Percentiles rank a stretch among this genome's conserved stretches.
Conservation (phyloP, 2,797 vertebrate species). For the Hippocampus kuda region DNA sequence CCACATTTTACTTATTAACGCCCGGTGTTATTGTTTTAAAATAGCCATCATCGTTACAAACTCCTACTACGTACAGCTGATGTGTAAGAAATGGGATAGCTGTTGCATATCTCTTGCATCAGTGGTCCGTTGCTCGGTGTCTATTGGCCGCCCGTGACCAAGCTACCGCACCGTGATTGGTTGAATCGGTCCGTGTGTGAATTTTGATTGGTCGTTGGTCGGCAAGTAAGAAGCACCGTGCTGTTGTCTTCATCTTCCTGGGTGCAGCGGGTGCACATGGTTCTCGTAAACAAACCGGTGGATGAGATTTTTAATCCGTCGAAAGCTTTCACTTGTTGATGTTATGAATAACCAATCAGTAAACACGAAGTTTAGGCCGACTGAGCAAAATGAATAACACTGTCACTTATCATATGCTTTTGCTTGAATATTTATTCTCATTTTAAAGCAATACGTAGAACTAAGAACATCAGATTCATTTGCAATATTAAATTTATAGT, state of each 20-base stretch:
- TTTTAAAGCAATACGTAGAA: not conserved
- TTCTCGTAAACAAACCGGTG: constrained; percentile 70
- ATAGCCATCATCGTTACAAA: not conserved
- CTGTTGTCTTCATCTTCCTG: constrained; percentile 36
- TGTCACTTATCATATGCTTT: not conserved
- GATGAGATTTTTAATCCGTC: constrained; percentile 15
- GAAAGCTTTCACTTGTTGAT: constrained; percentile 7
- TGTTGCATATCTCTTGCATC: constrained; percentile 77
- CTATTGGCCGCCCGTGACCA: constrained; percentile 53
- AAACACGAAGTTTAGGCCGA: too few species aligned
- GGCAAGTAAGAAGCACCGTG: constrained; percentile 45
- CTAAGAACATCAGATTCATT: constrained; percentile 2
- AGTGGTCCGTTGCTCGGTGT: constrained; percentile 48
- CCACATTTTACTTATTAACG: not conserved
- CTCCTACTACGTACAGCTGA: constrained; percentile 32
- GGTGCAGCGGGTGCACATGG: constrained; percentile 65
- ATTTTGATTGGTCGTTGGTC: constrained; percentile 60
- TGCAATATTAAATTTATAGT: constrained; percentile 8
- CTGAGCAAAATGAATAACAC: not conserved
- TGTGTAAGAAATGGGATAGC: constrained; percentile 45
- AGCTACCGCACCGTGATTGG: constrained; percentile 55
- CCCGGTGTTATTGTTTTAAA: not conserved
- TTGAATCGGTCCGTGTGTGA: constrained; percentile 15
- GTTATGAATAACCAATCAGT: constrained; percentile 1
- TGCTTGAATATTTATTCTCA: not conserved